These are phyloP conservation scores for Scyliorhinus canicula DNA, from an alignment of 2,797 vertebrate genomes.

Conservation along the genomic window DNA sequence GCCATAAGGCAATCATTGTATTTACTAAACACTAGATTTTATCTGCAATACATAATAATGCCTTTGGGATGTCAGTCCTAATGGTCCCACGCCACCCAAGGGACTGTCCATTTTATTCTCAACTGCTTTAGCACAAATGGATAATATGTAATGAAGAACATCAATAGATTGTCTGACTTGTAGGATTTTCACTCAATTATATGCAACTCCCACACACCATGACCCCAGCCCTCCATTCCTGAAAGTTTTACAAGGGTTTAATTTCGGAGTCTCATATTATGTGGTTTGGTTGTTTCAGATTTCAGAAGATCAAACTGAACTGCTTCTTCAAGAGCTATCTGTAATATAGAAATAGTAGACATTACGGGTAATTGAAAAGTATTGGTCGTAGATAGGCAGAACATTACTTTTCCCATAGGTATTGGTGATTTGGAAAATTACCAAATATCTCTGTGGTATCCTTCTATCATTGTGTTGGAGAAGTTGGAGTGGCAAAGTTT, in stretches of 20 bases:
- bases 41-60: not conserved
- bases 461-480: not conserved
- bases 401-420: not conserved
- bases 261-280: not conserved
- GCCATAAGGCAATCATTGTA: not conserved
- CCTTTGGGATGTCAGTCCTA: not conserved
- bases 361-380: not conserved
- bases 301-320: not conserved
- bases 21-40: not conserved
- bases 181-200: not conserved
- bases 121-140: not conserved
- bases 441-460: not conserved
- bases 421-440: not conserved
- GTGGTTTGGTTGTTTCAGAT: not conserved
- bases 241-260: not conserved
- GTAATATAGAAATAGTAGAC: not conserved
- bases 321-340: not conserved
- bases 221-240: too few species aligned
- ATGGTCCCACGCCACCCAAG: not conserved
- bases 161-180: not conserved
- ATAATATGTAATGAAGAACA: not conserved
- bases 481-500: not conserved
- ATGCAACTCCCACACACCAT: not conserved
- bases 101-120: not conserved
- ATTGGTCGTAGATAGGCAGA: not conserved